Evolutionary conservation across 2,888 invertebrate genomes (phyloP).

Genomic region (Caenorhabditis auriculariae): DNA sequence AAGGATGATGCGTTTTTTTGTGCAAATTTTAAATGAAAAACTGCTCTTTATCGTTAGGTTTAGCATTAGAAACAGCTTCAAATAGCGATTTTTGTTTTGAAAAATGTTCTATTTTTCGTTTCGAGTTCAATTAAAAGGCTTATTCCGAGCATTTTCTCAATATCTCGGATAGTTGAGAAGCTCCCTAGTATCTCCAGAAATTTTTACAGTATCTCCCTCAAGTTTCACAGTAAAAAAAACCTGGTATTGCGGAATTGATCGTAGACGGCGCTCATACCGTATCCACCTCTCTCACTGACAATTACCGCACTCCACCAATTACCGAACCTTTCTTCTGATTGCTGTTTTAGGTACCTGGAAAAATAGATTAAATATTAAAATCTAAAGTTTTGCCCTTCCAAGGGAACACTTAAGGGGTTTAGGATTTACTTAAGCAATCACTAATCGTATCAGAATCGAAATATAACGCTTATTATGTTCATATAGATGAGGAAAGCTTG

Average conservation of each 20-base stretch:
- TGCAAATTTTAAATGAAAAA: too few relatives aligned
- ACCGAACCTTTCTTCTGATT: constrained; percentile 61
- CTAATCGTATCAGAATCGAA: neutral
- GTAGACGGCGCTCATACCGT: constrained; percentile 62
- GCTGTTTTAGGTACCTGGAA: constrained; percentile 59
- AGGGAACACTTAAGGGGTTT: neutral
- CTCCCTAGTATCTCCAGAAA: neutral
- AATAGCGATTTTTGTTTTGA: too few relatives aligned
- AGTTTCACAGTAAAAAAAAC: constrained; percentile 16
- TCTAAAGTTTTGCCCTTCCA: neutral
- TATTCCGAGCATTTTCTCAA: too few relatives aligned
- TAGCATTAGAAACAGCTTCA: too few relatives aligned
- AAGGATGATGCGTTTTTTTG: too few relatives aligned
- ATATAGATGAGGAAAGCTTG: neutral
- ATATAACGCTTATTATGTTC: neutral
- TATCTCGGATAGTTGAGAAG: neutral
- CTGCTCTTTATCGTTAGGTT: too few relatives aligned
- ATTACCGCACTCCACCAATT: constrained; percentile 63
- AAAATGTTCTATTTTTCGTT: neutral
- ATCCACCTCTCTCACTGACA: constrained; percentile 60
- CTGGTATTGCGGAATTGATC: constrained; percentile 61
- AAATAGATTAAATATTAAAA: constrained; percentile 2
- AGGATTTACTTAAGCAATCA: neutral
- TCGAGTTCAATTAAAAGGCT: too few relatives aligned
- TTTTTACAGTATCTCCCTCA: too few relatives aligned